Base-by-base conservation (phyloP, 2,113 vertebrate species). In the Cyprinodon brontotheroides region DNA sequence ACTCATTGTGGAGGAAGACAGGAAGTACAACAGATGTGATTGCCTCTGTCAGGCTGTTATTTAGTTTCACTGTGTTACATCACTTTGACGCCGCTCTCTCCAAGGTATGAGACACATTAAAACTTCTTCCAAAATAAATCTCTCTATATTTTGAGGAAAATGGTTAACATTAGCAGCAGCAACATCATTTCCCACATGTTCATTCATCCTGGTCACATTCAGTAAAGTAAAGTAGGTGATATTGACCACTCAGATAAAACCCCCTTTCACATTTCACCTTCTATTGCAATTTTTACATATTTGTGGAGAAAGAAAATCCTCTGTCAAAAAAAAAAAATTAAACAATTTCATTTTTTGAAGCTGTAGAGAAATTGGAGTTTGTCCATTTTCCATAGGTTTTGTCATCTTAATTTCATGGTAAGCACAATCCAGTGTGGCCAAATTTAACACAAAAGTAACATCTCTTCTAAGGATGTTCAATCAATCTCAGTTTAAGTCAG, bases 21-120 rank as follows among this genome's bases (percentile, higher is more conserved):
- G 89, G 83, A 89, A 89, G 84, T 82, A 76, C 87, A 89, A 86
- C 70, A 87, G 85, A 82, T 79, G 83, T 86, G 82, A 92, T 90
- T 89, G 88, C 81, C 68, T 85, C 85, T 87, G 86, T 92, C 87
- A 89, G 81, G 83, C 90, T 91, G 87, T 90, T 90, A 86, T 87
- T 86, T 79, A 83, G 76, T 93, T 93, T 90, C 92, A 87, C 84
- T 59, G 79, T 76, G 82, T 92, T 92, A 89, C 91, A 92, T 92
- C 92, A 92, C 80, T 79, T 75, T 74, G 43, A 86, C 36, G 7
- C 79, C 70, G 75, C 70, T 76, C 82, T 89, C 73, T 57, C 72
- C 82, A 65, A 81, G 84, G 84, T 88, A 83, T 78, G 68, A 68
- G 71, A 90, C 77, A 85, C 76, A 84, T 88, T 83, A 64, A 77